Evolutionary conservation across 2,797 vertebrate species (phyloP).

Genomic region (Carduelis carduelis): DNA sequence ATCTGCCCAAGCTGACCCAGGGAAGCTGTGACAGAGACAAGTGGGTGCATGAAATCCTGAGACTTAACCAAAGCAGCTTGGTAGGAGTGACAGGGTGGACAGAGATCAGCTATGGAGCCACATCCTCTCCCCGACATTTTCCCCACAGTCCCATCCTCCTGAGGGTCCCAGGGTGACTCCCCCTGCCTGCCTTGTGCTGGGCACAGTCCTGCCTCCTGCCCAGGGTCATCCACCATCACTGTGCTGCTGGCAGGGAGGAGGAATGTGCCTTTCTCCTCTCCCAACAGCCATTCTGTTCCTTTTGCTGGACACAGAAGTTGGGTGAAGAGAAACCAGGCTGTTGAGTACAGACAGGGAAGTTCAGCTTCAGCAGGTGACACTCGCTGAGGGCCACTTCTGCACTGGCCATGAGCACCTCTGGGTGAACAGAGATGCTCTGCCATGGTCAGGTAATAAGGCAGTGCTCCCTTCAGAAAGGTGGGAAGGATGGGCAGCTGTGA

Average conservation of each 20-base stretch:
- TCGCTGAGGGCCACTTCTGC: not conserved
- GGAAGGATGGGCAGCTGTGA: not conserved
- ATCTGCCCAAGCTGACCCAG: not conserved
- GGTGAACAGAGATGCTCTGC: not conserved
- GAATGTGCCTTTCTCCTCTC: not conserved
- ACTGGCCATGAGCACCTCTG: not conserved
- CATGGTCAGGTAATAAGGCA: not conserved
- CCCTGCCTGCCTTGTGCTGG: not conserved
- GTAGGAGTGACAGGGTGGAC: not conserved
- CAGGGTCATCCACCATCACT: fast-evolving
- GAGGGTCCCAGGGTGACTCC: not conserved
- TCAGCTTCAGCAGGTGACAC: not conserved
- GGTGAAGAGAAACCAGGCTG: not conserved
- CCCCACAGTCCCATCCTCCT: not conserved
- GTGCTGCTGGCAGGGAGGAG: not conserved
- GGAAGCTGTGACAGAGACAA: not conserved
- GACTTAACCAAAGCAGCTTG: not conserved
- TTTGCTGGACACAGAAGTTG: not conserved
- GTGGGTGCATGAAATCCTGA: not conserved
- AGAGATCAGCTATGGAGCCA: not conserved
- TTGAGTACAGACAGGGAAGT: not conserved
- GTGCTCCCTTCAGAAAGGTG: not conserved
- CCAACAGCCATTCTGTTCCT: not conserved
- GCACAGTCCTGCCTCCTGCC: not conserved
- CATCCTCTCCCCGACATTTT: not conserved